phyloP scores from a whole-genome alignment of 2,113 vertebrate genomes.

The Callorhinus ursinus region DNA sequence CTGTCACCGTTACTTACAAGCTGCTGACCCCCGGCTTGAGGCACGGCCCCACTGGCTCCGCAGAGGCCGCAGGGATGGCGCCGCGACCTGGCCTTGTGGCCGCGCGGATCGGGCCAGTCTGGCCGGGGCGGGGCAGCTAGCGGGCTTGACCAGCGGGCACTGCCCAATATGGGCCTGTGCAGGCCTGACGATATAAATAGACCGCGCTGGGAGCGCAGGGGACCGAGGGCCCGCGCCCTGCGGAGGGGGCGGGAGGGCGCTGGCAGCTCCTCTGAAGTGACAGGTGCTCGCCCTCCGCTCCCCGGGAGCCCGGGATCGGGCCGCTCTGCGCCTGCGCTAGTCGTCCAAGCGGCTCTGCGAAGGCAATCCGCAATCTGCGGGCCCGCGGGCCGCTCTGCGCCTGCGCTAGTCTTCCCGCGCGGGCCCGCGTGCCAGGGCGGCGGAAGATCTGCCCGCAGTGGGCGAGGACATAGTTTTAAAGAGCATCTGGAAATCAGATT shows the following conservation, averaged over 20 bases:
- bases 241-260: not conserved
- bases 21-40: not conserved
- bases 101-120: too few species aligned
- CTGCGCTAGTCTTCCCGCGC: not conserved
- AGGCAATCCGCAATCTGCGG: too few species aligned
- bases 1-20: not conserved
- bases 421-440: rapidly evolving
- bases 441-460: rapidly evolving
- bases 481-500: not conserved
- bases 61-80: not conserved
- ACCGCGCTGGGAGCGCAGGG: not conserved
- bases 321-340: not conserved
- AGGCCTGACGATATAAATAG: constrained; percentile 47
- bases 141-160: not conserved
- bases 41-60: not conserved
- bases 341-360: rapidly evolving
- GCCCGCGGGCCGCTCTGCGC: not conserved
- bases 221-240: rapidly evolving
- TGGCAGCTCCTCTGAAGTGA: not conserved
- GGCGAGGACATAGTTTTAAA: not conserved
- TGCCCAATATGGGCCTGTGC: not conserved
- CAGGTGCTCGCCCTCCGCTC: not conserved
- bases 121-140: not conserved
- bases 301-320: rapidly evolving
- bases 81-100: not conserved